Evolutionary conservation across 2,888 invertebrate genomes (phyloP), one percentile per base, ranked within the genome.

Genomic region (Eupithecia abbreviata): DNA sequence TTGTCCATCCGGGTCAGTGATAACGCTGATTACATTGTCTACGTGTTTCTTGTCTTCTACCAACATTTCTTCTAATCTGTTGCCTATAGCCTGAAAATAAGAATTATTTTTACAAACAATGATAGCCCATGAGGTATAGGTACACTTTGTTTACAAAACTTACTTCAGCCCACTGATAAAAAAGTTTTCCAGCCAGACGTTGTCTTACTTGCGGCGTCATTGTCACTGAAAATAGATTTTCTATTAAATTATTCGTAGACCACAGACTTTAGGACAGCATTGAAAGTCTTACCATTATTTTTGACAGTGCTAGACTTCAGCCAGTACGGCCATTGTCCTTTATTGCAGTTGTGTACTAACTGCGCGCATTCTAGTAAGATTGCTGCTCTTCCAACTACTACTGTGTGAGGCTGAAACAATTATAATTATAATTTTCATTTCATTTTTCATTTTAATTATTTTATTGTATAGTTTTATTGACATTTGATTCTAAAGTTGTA

Each of bases 291-390:
- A 94, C 94, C 88, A 55, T 91, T 88, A 79, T 89, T 91, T 87
- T 95, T 95, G 10, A 90, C 89, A 4, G 90, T 87, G 82, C 97
- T 98, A 10, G 98, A 96, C 91, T 98, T 98, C 96, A 99, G 98
- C 99, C 99, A 99, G 75, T 97, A 96, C 0, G 99, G 99, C 99
- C 99, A 99, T 84, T 99, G 98, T 0, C 99, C 99, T 88, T 98
- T 98, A 91, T 99, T 99, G 91, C 99, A 99, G 82, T 98, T 97
- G 88, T 99, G 99, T 2, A 99, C 99, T 84, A 99, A 98, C 90
- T 99, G 97, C 0, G 99, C 98, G 90, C 99, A 99, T 92, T 99
- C 99, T 79, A 99, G 91, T 9, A 99, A 93, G 74, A 99, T 96
- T 0, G 98, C 97, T 4, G 99, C 99, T 88, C 99, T 95, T 0